Percentiles rank a stretch among this genome's conserved stretches.
Conservation (phyloP, 2,888 invertebrate genomes). For the Labia minor region DNA sequence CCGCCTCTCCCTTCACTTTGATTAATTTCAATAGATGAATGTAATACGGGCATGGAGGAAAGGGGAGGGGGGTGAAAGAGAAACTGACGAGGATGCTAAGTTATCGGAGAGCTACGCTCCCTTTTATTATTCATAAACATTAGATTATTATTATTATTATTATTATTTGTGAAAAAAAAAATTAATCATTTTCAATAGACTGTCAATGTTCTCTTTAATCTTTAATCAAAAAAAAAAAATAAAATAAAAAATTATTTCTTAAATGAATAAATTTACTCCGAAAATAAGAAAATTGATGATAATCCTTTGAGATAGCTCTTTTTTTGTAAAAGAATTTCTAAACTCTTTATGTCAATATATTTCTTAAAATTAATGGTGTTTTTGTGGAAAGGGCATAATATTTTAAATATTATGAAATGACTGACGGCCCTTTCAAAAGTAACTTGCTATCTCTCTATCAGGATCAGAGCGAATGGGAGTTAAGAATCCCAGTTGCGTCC, state of each 20-base stretch:
- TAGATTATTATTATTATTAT: background rate
- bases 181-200: background rate
- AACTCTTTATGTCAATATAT: constrained; percentile 3
- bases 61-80: no score
- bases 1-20: background rate
- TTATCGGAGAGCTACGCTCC: background rate
- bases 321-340: background rate
- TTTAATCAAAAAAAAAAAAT: background rate
- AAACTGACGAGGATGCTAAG: no score
- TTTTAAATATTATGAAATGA: no score
- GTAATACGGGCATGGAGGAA: no score
- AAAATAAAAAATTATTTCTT: background rate
- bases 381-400: no score
- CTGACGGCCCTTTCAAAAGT: no score
- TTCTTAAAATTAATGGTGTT: background rate
- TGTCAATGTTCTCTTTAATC: background rate
- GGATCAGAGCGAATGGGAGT: no score
- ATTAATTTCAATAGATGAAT: background rate
- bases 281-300: background rate
- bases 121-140: background rate
- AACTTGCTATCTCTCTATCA: no score
- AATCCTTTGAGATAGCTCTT: background rate
- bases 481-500: no score
- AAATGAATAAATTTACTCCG: background rate
- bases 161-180: no score